These are phyloP conservation scores for Porites lutea DNA, from an alignment of 64 coral and sea anemone genomes.

Conservation along the genomic window DNA sequence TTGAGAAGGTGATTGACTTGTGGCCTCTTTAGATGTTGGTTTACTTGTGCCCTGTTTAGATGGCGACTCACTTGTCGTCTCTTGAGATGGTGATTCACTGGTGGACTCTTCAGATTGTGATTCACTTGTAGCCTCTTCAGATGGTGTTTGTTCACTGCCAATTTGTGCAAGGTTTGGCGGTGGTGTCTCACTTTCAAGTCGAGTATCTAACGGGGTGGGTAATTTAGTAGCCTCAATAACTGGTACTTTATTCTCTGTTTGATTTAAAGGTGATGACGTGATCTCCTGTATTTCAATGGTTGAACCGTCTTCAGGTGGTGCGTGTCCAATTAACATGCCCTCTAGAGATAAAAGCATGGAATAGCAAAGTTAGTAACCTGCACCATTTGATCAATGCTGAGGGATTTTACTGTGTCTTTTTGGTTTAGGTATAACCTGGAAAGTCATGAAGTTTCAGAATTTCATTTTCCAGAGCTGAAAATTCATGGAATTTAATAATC, in stretches of 20 bases:
- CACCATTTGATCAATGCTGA: no score
- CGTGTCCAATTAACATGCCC: conserved; percentile 25
- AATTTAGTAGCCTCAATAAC: neutral
- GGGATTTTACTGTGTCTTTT: no score
- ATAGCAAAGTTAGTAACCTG: no score
- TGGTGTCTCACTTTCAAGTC: conserved; percentile 10
- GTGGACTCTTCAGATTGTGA: neutral
- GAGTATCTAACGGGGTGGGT: conserved; percentile 8
- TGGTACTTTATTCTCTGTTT: neutral
- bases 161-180: conserved; percentile 21
- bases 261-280: conserved; percentile 15
- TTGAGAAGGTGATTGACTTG: neutral
- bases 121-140: neutral
- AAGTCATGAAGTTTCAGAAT: no score
- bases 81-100: neutral
- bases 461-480: no score
- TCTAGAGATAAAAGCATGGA: neutral
- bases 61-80: no score
- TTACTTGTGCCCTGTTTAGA: no score
- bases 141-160: neutral
- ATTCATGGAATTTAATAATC: no score
- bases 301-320: conserved; percentile 3
- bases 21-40: neutral
- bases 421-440: no score
- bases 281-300: neutral